Evolutionary conservation across 2,113 vertebrate species (phyloP).

Genomic region (Urocynchramus pylzowi): DNA sequence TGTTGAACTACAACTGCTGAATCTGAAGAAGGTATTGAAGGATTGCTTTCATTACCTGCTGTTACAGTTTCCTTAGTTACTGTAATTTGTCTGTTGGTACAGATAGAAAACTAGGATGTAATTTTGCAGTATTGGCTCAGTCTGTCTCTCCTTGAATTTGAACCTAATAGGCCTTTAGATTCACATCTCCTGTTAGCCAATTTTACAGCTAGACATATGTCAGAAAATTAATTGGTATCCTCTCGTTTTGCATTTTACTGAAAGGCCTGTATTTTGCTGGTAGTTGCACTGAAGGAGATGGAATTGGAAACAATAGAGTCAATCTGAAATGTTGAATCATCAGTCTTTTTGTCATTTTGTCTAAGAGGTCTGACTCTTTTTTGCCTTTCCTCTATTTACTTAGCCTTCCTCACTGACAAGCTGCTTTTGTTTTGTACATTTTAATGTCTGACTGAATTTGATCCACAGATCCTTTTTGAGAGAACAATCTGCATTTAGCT

Average conservation of each 20-base stretch:
- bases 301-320: neutral
- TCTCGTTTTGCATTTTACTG: neutral
- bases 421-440: neutral
- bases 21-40: conserved; percentile 13
- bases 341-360: neutral
- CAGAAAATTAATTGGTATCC: neutral
- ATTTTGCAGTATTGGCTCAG: conserved; percentile 1
- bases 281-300: neutral
- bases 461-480: neutral
- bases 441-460: neutral
- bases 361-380: neutral
- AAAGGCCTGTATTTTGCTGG: neutral
- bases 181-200: neutral
- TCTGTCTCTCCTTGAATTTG: neutral
- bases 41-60: conserved; percentile 33
- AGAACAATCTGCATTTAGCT: neutral
- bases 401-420: neutral
- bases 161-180: neutral
- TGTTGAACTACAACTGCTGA: neutral
- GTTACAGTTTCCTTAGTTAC: neutral
- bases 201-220: neutral
- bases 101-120: conserved; percentile 13
- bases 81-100: neutral
- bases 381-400: neutral
- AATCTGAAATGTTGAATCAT: neutral